Base-by-base conservation (phyloP, 2,113 vertebrate genomes). In the Gymnocephalus cernua region DNA sequence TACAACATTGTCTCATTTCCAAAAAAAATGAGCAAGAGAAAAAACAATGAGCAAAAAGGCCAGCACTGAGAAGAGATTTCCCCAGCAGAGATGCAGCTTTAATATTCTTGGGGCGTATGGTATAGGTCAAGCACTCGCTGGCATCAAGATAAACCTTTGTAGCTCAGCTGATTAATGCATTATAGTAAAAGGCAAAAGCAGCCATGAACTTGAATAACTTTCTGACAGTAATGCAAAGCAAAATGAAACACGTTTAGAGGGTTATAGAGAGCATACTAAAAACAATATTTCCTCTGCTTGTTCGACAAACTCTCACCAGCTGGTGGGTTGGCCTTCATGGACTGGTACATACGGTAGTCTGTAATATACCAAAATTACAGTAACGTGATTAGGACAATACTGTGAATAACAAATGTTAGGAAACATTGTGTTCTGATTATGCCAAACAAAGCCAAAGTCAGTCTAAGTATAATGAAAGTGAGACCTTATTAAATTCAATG, bases 11-110 rank as follows among this genome's bases (percentile, higher is more conserved):
- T 66, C 73, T 85, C 16, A 48, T 83, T 77, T 74, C 50, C 50
- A 58, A 74, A 83, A 84, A 56, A 41, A 84, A 48, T 45, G 45
- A 66, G 35, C 51, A 61, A 74, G 57, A 53, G 53, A 62, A 41
- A 41, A 74, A 83, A 84, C 61, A 84, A 44, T 38, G 51, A 66
- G 35, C 45, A 61, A 74, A 62, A 53, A 62, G 48, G 7, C 29
- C 23, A 56, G 25, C 53, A 41, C 35, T 58, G 18, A 21, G 63
- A 48, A 74, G 18, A 72, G 44, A 69, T 45, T 73, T 48, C 78
- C 29, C 57, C 62, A 62, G 59, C 57, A 70, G 76, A 72, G 59
- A 62, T 27, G 2, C 23, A 56, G 51, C 27, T 71, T 76, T 57
- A 63, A 54, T 73, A 79, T 56, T 79, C 56, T 67, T 15, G 1